Evolutionary conservation across 2,888 invertebrate species (phyloP), one percentile per base, ranked within the genome.

Genomic region (Camptogramma bilineatum): DNA sequence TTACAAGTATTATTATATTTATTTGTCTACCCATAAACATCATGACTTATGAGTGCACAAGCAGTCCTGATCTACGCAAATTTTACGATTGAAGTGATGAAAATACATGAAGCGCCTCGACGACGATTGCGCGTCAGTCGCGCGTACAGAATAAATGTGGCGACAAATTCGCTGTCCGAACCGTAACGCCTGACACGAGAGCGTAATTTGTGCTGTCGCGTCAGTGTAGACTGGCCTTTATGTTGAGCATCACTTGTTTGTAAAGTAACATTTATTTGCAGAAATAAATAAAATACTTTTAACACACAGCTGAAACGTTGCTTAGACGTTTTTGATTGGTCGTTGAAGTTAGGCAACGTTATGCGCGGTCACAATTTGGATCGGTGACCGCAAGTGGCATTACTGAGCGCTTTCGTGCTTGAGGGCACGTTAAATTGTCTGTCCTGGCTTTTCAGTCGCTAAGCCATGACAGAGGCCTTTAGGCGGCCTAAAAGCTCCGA

Each of bases 101-200:
- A 53, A 58, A 48, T 62, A 52, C 34, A 44, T 18, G 53, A 47
- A 59, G 44, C 54, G 42, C 51, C 51, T 55, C 51, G 34, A 54
- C 31, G 59, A 51, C 50, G 59, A 59, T 64, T 59, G 54, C 51
- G 51, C 64, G 54, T 59, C 59, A 54, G 58, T 59, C 64, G 54
- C 59, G 59, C 64, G 59, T 64, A 21, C 44, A 55, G 50, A 64
- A 64, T 64, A 59, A 64, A 64, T 59, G 64, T 64, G 54, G 64
- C 59, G 59, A 55, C 55, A 62, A 62, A 62, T 62, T 62, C 19
- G 54, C n/a, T 44, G 63, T 51, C 44, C 64, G 46, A 58, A 46
- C 17, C 58, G 63, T 44, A 42, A 54, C 54, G 64, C 54, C 28
- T 39, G 34, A 59, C 46, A 31, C 58, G 21, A 52, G 52, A 34